A percentile compares a stretch with the other conserved stretches of the same genome.
These are phyloP conservation scores for Pseudorectes ferrugineus DNA, from an alignment of 2,113 vertebrate species.

Conservation along the genomic window DNA sequence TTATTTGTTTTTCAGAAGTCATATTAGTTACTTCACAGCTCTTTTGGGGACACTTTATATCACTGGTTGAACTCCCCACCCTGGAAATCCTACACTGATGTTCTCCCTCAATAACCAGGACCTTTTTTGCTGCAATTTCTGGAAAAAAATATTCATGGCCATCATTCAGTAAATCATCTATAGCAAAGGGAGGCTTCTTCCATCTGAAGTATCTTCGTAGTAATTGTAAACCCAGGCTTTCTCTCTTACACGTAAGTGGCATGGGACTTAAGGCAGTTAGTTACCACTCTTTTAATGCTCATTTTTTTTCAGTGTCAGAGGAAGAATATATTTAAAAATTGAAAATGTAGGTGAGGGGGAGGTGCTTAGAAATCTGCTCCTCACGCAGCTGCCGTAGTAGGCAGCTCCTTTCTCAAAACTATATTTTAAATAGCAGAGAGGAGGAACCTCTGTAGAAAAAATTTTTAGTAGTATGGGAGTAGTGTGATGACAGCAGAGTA, in stretches of 20 bases:
- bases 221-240: background rate
- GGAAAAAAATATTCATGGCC: background rate
- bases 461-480: background rate
- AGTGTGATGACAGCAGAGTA: background rate
- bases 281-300: background rate
- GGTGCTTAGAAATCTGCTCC: background rate
- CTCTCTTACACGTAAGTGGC: rapidly evolving
- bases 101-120: background rate
- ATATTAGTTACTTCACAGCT: background rate
- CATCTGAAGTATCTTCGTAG: background rate
- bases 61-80: background rate
- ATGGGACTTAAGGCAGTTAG: background rate
- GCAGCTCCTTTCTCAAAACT: background rate
- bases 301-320: background rate
- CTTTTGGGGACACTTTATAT: background rate
- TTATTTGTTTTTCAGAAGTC: background rate
- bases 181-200: background rate
- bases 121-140: background rate
- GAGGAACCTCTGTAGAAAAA: background rate
- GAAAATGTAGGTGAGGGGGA: background rate
- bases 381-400: background rate
- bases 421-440: background rate
- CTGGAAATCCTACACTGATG: background rate
- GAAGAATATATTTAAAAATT: background rate
- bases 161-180: background rate